Evolutionary conservation across 2,888 invertebrate genomes (phyloP).

Genomic region (Pyrochroa serraticornis): DNA sequence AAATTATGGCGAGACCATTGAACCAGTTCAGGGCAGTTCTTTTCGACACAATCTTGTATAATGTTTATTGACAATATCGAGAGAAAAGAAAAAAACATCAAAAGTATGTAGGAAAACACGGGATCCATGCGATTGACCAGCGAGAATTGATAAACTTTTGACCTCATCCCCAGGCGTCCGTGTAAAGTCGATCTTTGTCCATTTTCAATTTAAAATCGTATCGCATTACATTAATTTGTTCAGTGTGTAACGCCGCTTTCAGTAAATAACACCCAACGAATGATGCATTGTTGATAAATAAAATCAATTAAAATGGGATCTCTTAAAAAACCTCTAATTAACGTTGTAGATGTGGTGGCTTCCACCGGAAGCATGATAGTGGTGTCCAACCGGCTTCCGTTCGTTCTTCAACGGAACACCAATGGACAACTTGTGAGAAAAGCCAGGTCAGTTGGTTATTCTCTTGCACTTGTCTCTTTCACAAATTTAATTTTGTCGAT

Average conservation of each 20-base stretch:
- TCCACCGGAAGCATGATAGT: conserved; percentile 80
- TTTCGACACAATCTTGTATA: conserved; percentile 22
- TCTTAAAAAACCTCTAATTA: conserved; percentile 25
- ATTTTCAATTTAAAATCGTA: conserved; percentile 46
- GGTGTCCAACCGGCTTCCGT: conserved; percentile 88
- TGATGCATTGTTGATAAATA: conserved; percentile 18
- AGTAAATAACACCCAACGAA: conserved; percentile 18
- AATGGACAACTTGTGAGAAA: conserved; percentile 77
- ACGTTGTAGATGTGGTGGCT: conserved; percentile 55
- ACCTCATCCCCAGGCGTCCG: conserved; percentile 41
- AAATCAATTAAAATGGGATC: conserved; percentile 13
- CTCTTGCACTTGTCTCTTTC: neutral
- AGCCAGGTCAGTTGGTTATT: conserved; percentile 71
- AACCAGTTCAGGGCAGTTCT: conserved; percentile 29
- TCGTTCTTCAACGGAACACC: conserved; percentile 79
- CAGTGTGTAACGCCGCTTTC: conserved; percentile 30
- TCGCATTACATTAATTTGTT: conserved; percentile 29
- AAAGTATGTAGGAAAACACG: conserved; percentile 21
- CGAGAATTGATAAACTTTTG: conserved; percentile 43
- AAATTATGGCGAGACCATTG: neutral
- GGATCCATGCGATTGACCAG: conserved; percentile 35
- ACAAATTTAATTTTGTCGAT: conserved; percentile 29
- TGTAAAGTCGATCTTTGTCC: conserved; percentile 47
- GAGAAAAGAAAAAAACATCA: conserved; percentile 12
- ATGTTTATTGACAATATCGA: conserved; percentile 1